phyloP scores from a whole-genome alignment of 2,797 vertebrate species.

The Chaetodon trifasciatus region DNA sequence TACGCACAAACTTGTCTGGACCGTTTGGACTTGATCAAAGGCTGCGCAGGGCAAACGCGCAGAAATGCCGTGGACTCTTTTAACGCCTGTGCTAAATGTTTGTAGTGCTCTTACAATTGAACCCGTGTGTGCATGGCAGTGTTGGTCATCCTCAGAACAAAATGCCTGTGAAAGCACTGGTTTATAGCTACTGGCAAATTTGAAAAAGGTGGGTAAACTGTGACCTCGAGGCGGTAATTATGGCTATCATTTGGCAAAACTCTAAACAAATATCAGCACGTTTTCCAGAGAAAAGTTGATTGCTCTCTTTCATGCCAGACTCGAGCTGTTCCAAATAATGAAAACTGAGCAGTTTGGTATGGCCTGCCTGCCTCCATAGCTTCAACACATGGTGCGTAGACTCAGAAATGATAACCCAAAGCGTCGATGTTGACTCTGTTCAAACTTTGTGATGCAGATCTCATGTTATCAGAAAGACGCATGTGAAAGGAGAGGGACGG shows the following conservation, averaged over 20 bases:
- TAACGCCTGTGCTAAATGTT: slow-evolving; percentile 73
- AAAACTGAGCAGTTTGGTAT: background rate
- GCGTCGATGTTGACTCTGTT: slow-evolving; percentile 32
- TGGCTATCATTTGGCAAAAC: slow-evolving; percentile 46
- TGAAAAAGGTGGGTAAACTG: slow-evolving; percentile 61
- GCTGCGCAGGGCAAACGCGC: slow-evolving; percentile 48
- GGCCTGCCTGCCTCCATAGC: slow-evolving; percentile 11
- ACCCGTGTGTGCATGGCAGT: slow-evolving; percentile 47
- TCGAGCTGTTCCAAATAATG: slow-evolving; percentile 30
- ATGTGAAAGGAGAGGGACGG: slow-evolving; percentile 21
- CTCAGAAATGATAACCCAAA: slow-evolving; percentile 8
- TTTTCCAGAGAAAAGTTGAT: slow-evolving; percentile 37
- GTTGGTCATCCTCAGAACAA: slow-evolving; percentile 32
- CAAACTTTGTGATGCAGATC: slow-evolving; percentile 25
- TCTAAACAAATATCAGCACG: slow-evolving; percentile 59
- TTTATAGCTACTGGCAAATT: slow-evolving; percentile 33
- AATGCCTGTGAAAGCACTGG: slow-evolving; percentile 47
- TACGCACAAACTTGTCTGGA: slow-evolving; percentile 73
- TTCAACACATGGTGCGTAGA: slow-evolving; percentile 12
- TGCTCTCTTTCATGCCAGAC: slow-evolving; percentile 30
- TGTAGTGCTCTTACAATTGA: slow-evolving; percentile 61
- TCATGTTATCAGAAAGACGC: slow-evolving; percentile 35
- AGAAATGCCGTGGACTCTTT: slow-evolving; percentile 68
- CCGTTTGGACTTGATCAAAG: slow-evolving; percentile 70
- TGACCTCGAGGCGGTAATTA: slow-evolving; percentile 62